These are phyloP conservation scores for Eudasyphora cyanicolor DNA, from an alignment of 2,888 invertebrate genomes.

Conservation along the genomic window DNA sequence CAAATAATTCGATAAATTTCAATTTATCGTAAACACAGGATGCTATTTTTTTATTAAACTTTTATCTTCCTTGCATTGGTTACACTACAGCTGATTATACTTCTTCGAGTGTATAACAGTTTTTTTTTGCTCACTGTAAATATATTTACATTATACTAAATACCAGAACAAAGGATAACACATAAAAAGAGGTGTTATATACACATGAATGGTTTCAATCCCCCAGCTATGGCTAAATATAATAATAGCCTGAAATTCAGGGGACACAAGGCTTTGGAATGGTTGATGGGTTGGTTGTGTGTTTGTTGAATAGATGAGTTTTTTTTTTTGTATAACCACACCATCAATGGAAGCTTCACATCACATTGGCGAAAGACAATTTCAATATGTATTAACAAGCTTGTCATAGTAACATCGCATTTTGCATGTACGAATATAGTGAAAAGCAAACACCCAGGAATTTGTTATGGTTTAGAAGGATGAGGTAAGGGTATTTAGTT, in stretches of 20 bases:
- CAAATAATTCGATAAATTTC: no score
- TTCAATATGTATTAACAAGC: slow-evolving; percentile 1
- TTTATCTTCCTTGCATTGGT: no score
- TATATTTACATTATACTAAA: slow-evolving; percentile 10
- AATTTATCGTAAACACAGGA: no score
- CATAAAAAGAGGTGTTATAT: slow-evolving; percentile 48
- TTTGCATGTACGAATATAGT: neutral
- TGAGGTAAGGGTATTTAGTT: no score
- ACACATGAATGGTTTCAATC: slow-evolving; percentile 45
- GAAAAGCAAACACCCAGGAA: neutral
- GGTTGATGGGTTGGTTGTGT: no score
- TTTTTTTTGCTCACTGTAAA: no score
- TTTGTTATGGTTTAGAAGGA: neutral
- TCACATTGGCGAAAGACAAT: neutral
- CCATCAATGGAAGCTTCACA: neutral
- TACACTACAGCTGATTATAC: no score
- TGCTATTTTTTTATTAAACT: no score
- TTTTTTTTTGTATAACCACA: neutral
- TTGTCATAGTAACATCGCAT: neutral
- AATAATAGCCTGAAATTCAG: slow-evolving; percentile 14
- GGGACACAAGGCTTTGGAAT: neutral
- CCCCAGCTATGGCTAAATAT: slow-evolving; percentile 6
- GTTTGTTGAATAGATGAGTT: no score
- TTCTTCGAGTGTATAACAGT: no score
- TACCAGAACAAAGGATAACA: slow-evolving; percentile 51